Evolutionary conservation across 2,113 vertebrate genomes (phyloP).

Genomic region (Gallinago undulata): DNA sequence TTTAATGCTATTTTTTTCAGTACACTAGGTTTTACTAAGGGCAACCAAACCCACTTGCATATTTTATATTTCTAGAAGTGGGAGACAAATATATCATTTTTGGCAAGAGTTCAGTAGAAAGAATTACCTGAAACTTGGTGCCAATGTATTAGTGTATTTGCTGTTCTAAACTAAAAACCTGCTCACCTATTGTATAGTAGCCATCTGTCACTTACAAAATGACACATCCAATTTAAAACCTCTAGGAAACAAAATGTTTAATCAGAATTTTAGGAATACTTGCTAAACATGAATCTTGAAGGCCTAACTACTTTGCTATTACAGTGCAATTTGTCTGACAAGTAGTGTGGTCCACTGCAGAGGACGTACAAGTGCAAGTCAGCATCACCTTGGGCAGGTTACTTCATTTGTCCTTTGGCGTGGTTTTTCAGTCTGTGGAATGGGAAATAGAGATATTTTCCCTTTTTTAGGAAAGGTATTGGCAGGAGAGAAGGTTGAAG

Average conservation of each 20-base stretch:
- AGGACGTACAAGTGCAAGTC: slow-evolving; percentile 1
- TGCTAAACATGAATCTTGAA: slow-evolving; percentile 47
- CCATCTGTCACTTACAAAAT: slow-evolving; percentile 57
- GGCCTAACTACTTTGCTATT: neutral
- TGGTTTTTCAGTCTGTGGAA: neutral
- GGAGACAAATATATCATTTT: neutral
- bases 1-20: neutral
- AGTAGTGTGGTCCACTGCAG: neutral
- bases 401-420: neutral
- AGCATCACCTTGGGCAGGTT: slow-evolving; percentile 35
- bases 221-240: slow-evolving; percentile 63
- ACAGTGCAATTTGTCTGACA: slow-evolving; percentile 27
- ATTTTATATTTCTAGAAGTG: neutral
- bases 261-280: slow-evolving; percentile 59
- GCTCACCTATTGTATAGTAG: neutral
- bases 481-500: neutral
- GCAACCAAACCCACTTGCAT: neutral
- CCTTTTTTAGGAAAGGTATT: neutral
- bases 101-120: slow-evolving; percentile 51
- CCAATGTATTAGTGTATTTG: slow-evolving; percentile 19
- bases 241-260: slow-evolving; percentile 61
- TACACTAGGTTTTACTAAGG: neutral
- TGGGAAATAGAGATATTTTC: neutral
- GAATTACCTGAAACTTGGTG: slow-evolving; percentile 41
- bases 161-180: slow-evolving; percentile 54